Evolutionary conservation across 1,140 invertebrate genomes (phyloP).

Genomic region (Panagrolaimus sp.): DNA sequence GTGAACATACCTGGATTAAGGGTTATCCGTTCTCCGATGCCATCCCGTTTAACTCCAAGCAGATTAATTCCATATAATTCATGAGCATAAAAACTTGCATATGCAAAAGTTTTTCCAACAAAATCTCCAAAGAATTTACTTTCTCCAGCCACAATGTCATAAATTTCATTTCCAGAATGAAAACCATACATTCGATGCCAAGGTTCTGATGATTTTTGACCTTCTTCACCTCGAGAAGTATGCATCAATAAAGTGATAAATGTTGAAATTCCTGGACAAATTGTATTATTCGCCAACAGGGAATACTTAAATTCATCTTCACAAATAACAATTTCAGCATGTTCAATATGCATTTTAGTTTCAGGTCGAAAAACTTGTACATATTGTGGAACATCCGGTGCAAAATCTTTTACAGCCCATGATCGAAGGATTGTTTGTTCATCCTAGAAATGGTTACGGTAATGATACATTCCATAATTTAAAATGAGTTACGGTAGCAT

Average conservation of each 20-base stretch:
- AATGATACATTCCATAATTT: conserved; percentile 13
- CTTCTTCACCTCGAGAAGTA: conserved; percentile 90
- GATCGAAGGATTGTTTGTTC: conserved; percentile 92
- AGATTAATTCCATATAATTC: conserved; percentile 94
- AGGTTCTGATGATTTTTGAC: conserved; percentile 88
- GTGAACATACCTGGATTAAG: conserved; percentile 74
- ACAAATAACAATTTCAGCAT: conserved; percentile 82
- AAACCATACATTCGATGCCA: conserved; percentile 93
- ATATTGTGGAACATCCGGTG: conserved; percentile 88
- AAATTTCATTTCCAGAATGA: conserved; percentile 97
- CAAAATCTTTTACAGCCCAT: conserved; percentile 97
- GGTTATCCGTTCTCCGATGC: conserved; percentile 83
- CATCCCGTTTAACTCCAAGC: conserved; percentile 83
- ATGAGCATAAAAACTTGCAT: conserved; percentile 95
- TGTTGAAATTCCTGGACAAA: conserved; percentile 90
- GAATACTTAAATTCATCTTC: conserved; percentile 95
- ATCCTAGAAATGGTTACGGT: conserved; percentile 66
- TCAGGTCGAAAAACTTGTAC: conserved; percentile 95
- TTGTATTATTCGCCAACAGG: conserved; percentile 89
- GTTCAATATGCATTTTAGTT: conserved; percentile 95
- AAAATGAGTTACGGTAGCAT: conserved; percentile 20
- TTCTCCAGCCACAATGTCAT: conserved; percentile 88
- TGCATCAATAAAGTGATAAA: conserved; percentile 87
- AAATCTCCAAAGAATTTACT: conserved; percentile 95
- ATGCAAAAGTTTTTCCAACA: conserved; percentile 95